phyloP scores from a whole-genome alignment of 2,888 invertebrate genomes.

The Clepsis dumicolana region DNA sequence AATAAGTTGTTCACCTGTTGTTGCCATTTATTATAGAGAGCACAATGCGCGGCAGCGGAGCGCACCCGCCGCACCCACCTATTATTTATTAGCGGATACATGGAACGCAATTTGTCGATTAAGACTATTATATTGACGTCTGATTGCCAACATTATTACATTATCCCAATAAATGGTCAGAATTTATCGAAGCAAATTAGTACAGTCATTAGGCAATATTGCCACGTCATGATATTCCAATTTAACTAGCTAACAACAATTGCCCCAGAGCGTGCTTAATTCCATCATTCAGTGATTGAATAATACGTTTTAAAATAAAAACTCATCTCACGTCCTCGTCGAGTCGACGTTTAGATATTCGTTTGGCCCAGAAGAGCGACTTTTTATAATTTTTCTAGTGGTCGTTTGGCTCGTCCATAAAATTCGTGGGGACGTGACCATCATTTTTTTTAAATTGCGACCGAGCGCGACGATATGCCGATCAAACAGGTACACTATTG shows the following conservation, averaged over 20 bases:
- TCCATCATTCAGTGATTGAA: constrained; percentile 71
- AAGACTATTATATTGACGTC: constrained; percentile 42
- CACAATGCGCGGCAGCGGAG: constrained; percentile 76
- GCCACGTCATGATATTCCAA: constrained; percentile 61
- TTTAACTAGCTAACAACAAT: constrained; percentile 55
- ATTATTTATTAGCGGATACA: constrained; percentile 72
- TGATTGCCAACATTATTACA: constrained; percentile 34
- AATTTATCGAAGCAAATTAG: constrained; percentile 38
- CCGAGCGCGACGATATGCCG: constrained; percentile 68
- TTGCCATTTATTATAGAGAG: constrained; percentile 82
- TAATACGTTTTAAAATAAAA: constrained; percentile 69
- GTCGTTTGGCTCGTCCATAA: constrained; percentile 72
- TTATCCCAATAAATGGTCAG: constrained; percentile 27
- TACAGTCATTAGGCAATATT: constrained; percentile 44
- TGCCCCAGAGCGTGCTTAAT: constrained; percentile 69
- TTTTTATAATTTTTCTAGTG: constrained; percentile 75
- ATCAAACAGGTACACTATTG: constrained; percentile 72
- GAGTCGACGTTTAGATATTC: constrained; percentile 57
- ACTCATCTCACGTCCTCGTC: constrained; percentile 64
- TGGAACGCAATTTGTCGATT: constrained; percentile 69
- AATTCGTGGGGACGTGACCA: constrained; percentile 81
- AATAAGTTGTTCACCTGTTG: constrained; percentile 86
- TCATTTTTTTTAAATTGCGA: constrained; percentile 63
- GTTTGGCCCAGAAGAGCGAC: constrained; percentile 69
- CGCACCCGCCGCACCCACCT: constrained; percentile 74